A percentile compares a stretch with the other conserved stretches of the same genome.
Conservation (phyloP, 2,113 vertebrate species). For the Lasiurus borealis region DNA sequence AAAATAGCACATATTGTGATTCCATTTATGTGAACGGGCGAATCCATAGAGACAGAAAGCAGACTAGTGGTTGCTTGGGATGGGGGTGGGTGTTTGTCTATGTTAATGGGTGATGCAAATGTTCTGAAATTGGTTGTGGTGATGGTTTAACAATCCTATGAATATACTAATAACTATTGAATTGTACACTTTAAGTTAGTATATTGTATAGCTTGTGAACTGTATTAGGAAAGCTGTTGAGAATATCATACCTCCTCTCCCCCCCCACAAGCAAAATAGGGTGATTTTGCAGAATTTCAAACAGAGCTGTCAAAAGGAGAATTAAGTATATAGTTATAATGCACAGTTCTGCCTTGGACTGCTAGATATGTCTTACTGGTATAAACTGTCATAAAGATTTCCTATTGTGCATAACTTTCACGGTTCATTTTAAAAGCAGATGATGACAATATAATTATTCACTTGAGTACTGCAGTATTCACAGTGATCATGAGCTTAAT, state of each 20-base stretch:
- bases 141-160: neutral
- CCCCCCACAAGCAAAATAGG: neutral
- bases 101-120: neutral
- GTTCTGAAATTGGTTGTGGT: neutral
- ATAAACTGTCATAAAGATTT: neutral
- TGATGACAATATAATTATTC: neutral
- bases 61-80: neutral
- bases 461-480: neutral
- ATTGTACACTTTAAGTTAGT: neutral
- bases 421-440: constrained; percentile 46
- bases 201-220: neutral
- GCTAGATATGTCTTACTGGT: neutral
- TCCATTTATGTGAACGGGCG: neutral
- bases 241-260: fast-evolving
- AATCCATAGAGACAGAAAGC: neutral
- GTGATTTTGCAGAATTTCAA: neutral
- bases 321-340: neutral
- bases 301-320: neutral
- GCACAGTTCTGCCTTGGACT: neutral
- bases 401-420: neutral
- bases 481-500: neutral
- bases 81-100: neutral
- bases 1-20: neutral
- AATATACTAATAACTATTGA: neutral
- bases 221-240: neutral